Base-by-base conservation (phyloP, 2,888 invertebrate species). In the Caenorhabditis zanzibari region DNA sequence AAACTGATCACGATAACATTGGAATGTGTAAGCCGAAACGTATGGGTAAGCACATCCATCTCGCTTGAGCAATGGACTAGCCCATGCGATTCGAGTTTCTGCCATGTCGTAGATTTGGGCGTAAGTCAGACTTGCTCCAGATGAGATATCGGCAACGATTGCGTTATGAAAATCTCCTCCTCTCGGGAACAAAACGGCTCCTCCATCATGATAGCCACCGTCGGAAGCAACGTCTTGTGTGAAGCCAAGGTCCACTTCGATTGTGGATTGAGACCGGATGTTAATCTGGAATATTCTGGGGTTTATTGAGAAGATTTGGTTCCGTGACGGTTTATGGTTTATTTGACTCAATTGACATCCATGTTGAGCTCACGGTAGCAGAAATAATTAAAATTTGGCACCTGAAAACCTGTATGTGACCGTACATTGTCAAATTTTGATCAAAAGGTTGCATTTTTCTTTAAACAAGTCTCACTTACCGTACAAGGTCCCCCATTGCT, bases 21-120 rank as follows among this genome's bases (percentile, higher is more conserved):
- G 47, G 86, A 88, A 89, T 0, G 82, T 80, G n/a, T 85, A 61
- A 26, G 69, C 32, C 10, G 87, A 82, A 32, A 88, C 75, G 74
- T 83, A 89, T 14, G 74, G 59, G 49, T 86, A 89, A n/a, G 84
- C 72, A 77, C 89, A 89, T 22, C 72, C 71, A 41, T 72, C 63
- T 38, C 89, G 56, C 12, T 66, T 59, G 22, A 86, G 66, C 35
- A 89, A 47, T 2, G 88, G 88, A 52, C 88, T 86, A n/a, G 87
- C 82, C 86, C 86, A 89, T n/a, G 83, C 71, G 41, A 89, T 72
- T 35, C 66, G 69, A 9, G 86, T 82, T n/a, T 88, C 89, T 14
- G 76, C 85, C 49, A 86, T 58, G 38, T 87, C 86, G 19, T 81
- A 84, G 26, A 87, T 76, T 59, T 88, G 88, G 7, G 79, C 88